Evolutionary conservation across 2,888 invertebrate species (phyloP), one percentile per base, ranked within the genome.

Genomic region (Drosophila fulvimacula): DNA sequence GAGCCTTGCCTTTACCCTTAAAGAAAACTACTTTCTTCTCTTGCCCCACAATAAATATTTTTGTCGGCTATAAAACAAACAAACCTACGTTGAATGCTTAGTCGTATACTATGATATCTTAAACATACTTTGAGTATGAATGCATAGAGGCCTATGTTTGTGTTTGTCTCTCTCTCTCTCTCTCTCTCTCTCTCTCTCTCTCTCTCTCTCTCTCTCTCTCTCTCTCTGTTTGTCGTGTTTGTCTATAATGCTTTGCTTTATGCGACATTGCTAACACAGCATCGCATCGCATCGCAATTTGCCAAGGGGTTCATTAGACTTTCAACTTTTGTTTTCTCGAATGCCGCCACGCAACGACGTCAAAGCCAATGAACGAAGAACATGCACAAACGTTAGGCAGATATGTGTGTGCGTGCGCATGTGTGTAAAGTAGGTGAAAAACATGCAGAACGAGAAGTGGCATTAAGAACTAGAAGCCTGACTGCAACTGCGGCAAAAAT

Each of bases 261-360:
- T 82, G 73, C 53, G 48, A 48, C 68, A 59, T 55, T 56, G 69
- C 61, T 38, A 63, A 55, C 57, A 49, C 55, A 66, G 48, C 66
- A 21, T 57, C 57, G 46, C 46, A 19, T 49, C 27, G 49, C 69
- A 65, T 63, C 56, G 56, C 76, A 72, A 66, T 76, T 72, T 57
- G 87, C 83, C 73, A 74, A 83, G 73, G 84, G 87, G 89, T 84
- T 88, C 87, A 88, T 88, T 88, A 84, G 84, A 88, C 89, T 83
- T 88, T 74, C 78, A 68, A 61, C 70, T 66, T 73, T 77, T 78
- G 79, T 73, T 69, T 61, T 65, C 55, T 62, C 55, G 46, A 24
- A 51, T 67, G 66, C 69, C 74, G 63, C 53, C 72, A 34, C 62
- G 59, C 55, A 64, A 82, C 75, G 81, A 86, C 75, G 81, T 82